These are phyloP conservation scores for Pongo abelii DNA, from an alignment of 2,113 vertebrate species.

Conservation along the genomic window DNA sequence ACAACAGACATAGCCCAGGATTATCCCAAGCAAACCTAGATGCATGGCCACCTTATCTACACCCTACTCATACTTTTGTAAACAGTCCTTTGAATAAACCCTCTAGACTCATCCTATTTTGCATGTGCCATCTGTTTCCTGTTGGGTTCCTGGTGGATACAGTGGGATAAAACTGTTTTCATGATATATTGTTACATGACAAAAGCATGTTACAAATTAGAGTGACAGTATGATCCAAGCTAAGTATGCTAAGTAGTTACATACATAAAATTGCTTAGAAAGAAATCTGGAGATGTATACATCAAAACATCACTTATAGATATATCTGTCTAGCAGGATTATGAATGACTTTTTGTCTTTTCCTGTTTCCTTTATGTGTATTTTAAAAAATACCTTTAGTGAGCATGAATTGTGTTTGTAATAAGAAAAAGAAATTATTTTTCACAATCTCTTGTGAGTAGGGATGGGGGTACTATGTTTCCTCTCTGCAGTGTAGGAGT, in stretches of 20 bases:
- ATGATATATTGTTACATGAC: conserved; percentile 18
- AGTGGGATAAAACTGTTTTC: conserved; percentile 32
- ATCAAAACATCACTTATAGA: not conserved
- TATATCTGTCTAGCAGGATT: not conserved
- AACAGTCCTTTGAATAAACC: conserved; percentile 26
- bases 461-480: not conserved
- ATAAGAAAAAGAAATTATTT: not conserved
- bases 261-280: not conserved
- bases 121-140: conserved; percentile 6
- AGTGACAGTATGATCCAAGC: not conserved
- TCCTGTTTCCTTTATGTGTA: not conserved
- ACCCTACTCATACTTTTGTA: not conserved
- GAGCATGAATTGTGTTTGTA: not conserved
- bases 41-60: not conserved
- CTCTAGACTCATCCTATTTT: conserved; percentile 5
- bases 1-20: not conserved
- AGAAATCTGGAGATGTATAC: not conserved
- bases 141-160: not conserved
- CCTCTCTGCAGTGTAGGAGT: not conserved
- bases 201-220: conserved; percentile 43
- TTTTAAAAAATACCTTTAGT: not conserved
- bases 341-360: not conserved
- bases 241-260: not conserved
- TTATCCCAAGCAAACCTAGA: not conserved
- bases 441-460: not conserved